These are phyloP conservation scores for Galeruca laticollis DNA, from an alignment of 2,888 invertebrate genomes.

Conservation along the genomic window DNA sequence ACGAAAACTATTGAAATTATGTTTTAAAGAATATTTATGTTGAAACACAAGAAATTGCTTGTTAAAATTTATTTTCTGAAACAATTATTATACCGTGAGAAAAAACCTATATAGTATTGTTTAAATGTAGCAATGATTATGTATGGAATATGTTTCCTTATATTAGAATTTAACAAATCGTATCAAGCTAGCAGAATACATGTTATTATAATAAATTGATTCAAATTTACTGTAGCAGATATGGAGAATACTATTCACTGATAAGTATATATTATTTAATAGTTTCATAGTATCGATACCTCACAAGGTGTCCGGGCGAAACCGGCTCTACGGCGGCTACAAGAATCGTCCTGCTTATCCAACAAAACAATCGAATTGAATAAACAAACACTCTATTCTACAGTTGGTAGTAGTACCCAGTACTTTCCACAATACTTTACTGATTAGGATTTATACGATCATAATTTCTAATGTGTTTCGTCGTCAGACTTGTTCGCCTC, in stretches of 20 bases:
- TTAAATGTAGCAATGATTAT: too few relatives aligned
- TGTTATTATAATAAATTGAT: not conserved
- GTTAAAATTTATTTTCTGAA: too few relatives aligned
- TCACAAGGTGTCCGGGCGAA: constrained; percentile 21
- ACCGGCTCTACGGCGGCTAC: constrained; percentile 26
- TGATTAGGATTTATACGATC: constrained; percentile 63
- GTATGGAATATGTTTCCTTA: too few relatives aligned
- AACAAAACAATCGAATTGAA: constrained; percentile 56
- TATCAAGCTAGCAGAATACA: not conserved
- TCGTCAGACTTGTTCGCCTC: constrained; percentile 54
- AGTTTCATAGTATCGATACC: constrained; percentile 12
- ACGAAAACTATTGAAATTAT: too few relatives aligned
- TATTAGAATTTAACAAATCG: too few relatives aligned
- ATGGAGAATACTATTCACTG: not conserved
- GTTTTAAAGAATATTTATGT: too few relatives aligned
- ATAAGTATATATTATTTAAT: constrained; percentile 6
- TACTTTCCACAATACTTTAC: constrained; percentile 57
- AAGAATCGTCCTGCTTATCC: constrained; percentile 54
- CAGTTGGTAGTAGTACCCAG: constrained; percentile 45
- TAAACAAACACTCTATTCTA: constrained; percentile 59
- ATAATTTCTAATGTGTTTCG: constrained; percentile 62
- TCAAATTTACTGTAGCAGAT: not conserved
- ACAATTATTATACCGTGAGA: too few relatives aligned
- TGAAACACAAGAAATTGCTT: too few relatives aligned
- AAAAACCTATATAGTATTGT: too few relatives aligned